Evolutionary conservation across 1,140 invertebrate species (phyloP).

Genomic region (Halesus radiatus): DNA sequence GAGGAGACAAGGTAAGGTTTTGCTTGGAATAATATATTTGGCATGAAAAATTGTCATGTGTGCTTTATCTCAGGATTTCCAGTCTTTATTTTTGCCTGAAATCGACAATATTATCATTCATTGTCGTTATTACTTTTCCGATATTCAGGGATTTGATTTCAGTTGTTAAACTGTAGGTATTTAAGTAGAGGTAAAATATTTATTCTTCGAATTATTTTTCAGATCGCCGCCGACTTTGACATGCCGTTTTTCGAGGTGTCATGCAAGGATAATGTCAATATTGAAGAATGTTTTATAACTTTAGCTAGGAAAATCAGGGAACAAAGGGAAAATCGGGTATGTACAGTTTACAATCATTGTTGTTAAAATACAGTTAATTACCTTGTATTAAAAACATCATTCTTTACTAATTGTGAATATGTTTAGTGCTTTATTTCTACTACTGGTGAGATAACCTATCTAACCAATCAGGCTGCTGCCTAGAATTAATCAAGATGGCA

Average conservation of each 20-base stretch:
- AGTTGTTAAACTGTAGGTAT: no score
- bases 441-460: no score
- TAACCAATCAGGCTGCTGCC: no score
- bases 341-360: not conserved
- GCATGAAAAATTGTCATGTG: not conserved
- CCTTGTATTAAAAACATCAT: no score
- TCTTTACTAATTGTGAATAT: no score
- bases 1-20: constrained; percentile 80
- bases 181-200: no score
- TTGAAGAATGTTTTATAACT: constrained; percentile 88
- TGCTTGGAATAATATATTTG: not conserved
- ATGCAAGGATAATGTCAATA: constrained; percentile 91
- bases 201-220: constrained; percentile 59
- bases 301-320: constrained; percentile 86
- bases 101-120: not conserved
- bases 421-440: no score
- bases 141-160: constrained; percentile 2
- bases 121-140: not conserved
- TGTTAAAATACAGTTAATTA: no score
- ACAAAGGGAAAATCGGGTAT: constrained; percentile 81
- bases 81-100: not conserved
- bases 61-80: not conserved
- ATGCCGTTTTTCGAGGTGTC: constrained; percentile 95
- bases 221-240: constrained; percentile 92
- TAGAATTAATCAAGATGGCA: no score